phyloP scores from a whole-genome alignment of 2,888 invertebrate species.

The Orthosia gracilis region DNA sequence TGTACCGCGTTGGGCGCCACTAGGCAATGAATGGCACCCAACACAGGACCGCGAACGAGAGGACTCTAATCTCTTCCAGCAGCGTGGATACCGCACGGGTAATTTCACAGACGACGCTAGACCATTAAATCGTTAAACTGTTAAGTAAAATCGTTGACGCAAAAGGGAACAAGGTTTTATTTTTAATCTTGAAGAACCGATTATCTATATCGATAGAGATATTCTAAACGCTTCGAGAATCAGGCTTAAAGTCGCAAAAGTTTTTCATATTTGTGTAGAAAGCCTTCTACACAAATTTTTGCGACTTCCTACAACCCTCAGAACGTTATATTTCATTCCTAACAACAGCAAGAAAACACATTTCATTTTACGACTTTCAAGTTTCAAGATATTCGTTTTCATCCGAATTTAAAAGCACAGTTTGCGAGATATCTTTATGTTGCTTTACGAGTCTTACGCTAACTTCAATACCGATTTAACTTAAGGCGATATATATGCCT shows the following conservation, averaged over 20 bases:
- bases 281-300: no score
- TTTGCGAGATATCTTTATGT: slow-evolving; percentile 8
- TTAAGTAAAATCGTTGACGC: slow-evolving; percentile 36
- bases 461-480: slow-evolving; percentile 8
- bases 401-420: slow-evolving; percentile 1
- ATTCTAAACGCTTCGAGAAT: background rate
- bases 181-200: background rate
- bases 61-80: slow-evolving; percentile 71
- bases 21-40: slow-evolving; percentile 62
- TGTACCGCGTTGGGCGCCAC: slow-evolving; percentile 26
- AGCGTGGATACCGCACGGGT: slow-evolving; percentile 57
- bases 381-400: slow-evolving; percentile 15
- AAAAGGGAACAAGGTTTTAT: slow-evolving; percentile 13
- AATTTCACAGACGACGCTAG: slow-evolving; percentile 59
- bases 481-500: no score
- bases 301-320: background rate
- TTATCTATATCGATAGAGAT: no score
- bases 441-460: background rate
- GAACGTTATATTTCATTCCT: background rate
- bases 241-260: background rate
- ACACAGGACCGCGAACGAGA: slow-evolving; percentile 32
- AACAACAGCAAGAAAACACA: slow-evolving; percentile 12
- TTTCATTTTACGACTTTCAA: slow-evolving; percentile 20
- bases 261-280: background rate
- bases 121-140: slow-evolving; percentile 46